Percentiles rank a stretch among this genome's conserved stretches.
These are phyloP conservation scores for Plebejus melissa DNA, from an alignment of 2,888 invertebrate species.

Conservation along the genomic window DNA sequence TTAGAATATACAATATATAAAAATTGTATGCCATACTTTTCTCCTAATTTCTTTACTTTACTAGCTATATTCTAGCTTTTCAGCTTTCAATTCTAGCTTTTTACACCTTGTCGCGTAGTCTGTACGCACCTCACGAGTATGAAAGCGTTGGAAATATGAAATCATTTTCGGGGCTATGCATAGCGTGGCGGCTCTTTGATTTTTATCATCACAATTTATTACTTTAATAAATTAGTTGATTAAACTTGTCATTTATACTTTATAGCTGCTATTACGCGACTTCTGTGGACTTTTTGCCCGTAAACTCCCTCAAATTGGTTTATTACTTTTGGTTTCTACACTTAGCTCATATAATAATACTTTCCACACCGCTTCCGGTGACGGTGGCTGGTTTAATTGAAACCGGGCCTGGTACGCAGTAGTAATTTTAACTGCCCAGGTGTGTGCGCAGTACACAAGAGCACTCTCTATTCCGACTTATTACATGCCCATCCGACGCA, in stretches of 20 bases:
- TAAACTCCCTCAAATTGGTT: background rate
- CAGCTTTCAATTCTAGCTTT: too few relatives aligned
- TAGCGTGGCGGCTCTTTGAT: conserved; percentile 15
- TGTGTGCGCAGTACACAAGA: too few relatives aligned
- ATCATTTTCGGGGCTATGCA: background rate
- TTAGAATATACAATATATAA: too few relatives aligned
- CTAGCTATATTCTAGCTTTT: too few relatives aligned
- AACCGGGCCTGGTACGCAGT: too few relatives aligned
- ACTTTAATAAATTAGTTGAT: conserved; percentile 20
- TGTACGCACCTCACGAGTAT: background rate
- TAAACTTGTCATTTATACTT: conserved; percentile 17
- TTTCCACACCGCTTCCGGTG: too few relatives aligned
- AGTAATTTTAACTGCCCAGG: too few relatives aligned
- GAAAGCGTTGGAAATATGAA: conserved; percentile 6
- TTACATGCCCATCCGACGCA: too few relatives aligned
- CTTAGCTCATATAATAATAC: background rate
- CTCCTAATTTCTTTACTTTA: too few relatives aligned
- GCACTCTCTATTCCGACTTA: too few relatives aligned
- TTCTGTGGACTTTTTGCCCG: background rate
- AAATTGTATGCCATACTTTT: too few relatives aligned
- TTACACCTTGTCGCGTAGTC: background rate
- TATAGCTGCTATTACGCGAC: background rate
- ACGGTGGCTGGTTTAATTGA: too few relatives aligned
- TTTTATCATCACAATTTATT: conserved; percentile 14
- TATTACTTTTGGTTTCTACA: background rate